Evolutionary conservation across 2,113 vertebrate species (phyloP).

Genomic region (Mus spicilegus): DNA sequence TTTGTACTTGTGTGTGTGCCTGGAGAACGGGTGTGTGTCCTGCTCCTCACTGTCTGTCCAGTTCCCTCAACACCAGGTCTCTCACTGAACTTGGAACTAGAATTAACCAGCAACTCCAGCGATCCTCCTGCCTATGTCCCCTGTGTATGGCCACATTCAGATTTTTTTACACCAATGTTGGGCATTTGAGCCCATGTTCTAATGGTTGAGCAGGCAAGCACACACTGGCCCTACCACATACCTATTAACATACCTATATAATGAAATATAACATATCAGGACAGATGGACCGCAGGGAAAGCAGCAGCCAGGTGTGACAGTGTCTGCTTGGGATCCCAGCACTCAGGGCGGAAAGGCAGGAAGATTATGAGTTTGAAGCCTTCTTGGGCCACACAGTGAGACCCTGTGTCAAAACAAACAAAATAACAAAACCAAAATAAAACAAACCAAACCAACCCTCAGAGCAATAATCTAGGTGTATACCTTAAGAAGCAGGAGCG

Average conservation of each 20-base stretch:
- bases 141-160: not conserved
- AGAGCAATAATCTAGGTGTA: not conserved
- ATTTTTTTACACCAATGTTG: not conserved
- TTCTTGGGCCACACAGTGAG: not conserved
- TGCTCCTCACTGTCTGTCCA: not conserved
- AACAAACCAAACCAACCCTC: not conserved
- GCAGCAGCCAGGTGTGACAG: not conserved
- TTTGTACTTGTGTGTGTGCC: not conserved
- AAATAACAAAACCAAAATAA: no score
- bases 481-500: not conserved
- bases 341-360: not conserved
- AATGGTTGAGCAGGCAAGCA: not conserved
- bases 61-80: not conserved
- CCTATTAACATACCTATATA: no score
- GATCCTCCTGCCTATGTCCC: not conserved
- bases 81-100: not conserved
- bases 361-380: not conserved
- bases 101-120: not conserved
- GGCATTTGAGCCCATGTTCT: not conserved
- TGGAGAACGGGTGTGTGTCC: not conserved
- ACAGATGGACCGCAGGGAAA: not conserved
- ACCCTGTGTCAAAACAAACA: not conserved
- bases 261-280: not conserved
- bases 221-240: not conserved
- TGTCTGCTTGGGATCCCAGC: not conserved